Evolutionary conservation across 2,888 invertebrate genomes (phyloP), one percentile per base, ranked within the genome.

Genomic region (Diaphora mendica): DNA sequence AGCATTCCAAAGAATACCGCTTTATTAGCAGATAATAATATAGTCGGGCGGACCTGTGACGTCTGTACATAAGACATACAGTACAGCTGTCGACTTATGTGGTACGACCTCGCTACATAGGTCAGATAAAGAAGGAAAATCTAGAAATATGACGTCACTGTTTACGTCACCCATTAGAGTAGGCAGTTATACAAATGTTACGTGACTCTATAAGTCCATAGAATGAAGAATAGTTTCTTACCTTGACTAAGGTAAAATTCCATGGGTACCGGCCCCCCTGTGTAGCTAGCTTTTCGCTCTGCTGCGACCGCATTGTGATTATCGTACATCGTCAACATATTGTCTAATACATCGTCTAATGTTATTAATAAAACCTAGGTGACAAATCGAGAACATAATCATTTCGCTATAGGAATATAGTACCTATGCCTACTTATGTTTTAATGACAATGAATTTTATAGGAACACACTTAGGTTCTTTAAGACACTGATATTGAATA

Each of bases 271-370:
- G 95, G 92, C 0, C 95, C 95, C 0, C 95, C 94, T 0, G 91
- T 92, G 84, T 93, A 94, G 0, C 94, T 93, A 0, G 95, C 93
- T 68, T 91, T 92, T 30, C 95, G 84, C 78, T 95, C 95, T 2
- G 95, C 93, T 2, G 92, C 91, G 23, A 95, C 92, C 0, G 94
- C 89, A 82, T 95, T 95, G 83, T 95, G 95, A 82, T 95, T 95
- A 76, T 95, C 95, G 66, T 95, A 95, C 95, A 95, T 95, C 0
- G 94, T 92, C 55, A 95, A 84, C 95, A 95, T 95, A 77, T 95
- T 95, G 86, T 95, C 95, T 55, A 95, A 83, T 0, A 92, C 94
- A 55, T 95, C 95, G 64, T 95, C 95, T 68, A 95, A 81, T 0
- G 95, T 92, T 73, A 95, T 95, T 23, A 95, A 87, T 2, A 95